Evolutionary conservation across 2,888 invertebrate species (phyloP).

Genomic region (Caenorhabditis imperialis): DNA sequence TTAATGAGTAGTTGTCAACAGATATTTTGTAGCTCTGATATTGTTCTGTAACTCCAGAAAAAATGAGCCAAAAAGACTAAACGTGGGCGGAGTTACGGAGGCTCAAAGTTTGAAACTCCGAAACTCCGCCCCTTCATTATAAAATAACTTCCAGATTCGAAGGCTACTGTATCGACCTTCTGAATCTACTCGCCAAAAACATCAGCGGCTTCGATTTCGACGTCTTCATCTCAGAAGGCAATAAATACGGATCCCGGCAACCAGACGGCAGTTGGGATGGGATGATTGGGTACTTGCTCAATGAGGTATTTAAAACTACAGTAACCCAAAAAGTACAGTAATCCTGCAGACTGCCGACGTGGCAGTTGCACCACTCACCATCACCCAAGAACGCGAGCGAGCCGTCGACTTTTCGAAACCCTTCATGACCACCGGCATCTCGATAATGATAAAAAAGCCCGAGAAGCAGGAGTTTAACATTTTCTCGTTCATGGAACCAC

Average conservation of each 20-base stretch:
- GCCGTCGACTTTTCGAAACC: constrained; percentile 98
- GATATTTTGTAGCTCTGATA: no score
- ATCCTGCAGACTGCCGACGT: constrained; percentile 86
- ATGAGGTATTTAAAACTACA: constrained; percentile 60
- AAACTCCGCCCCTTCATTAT: background rate
- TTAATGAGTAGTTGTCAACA: no score
- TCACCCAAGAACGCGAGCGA: constrained; percentile 89
- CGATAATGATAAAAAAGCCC: constrained; percentile 79
- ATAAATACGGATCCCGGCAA: constrained; percentile 68
- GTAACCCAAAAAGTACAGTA: background rate
- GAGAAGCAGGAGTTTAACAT: constrained; percentile 85
- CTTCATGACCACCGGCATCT: constrained; percentile 90
- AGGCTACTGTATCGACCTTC: constrained; percentile 80
- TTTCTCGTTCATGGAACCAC: constrained; percentile 95
- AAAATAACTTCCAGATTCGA: constrained; percentile 73
- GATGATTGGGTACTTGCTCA: constrained; percentile 77
- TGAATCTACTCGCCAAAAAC: constrained; percentile 77
- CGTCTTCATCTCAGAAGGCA: constrained; percentile 76
- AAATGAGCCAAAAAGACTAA: no score
- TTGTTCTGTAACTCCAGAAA: no score
- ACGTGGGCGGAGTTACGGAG: no score
- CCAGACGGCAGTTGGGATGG: constrained; percentile 77
- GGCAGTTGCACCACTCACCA: constrained; percentile 93
- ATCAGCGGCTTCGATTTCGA: constrained; percentile 74
- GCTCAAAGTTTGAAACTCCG: background rate